Evolutionary conservation across 2,113 vertebrate species (phyloP), one percentile per base, ranked within the genome.

Genomic region (Entomyzon cyanotis): DNA sequence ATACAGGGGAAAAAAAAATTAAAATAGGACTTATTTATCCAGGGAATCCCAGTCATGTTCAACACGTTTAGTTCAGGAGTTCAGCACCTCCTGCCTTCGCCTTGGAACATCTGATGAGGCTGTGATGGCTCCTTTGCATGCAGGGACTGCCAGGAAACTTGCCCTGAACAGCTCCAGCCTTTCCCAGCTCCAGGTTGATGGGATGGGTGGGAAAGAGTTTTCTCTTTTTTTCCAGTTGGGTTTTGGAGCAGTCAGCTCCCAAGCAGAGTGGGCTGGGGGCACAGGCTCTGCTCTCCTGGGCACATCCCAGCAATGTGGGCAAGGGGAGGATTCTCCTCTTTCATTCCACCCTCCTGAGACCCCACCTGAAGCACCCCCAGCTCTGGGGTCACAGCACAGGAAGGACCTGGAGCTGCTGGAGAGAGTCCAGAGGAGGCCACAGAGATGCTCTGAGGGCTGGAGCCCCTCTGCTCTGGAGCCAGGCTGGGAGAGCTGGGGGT

Each of bases 401-500:
- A 9, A 27, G 4, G 9, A 11, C 28, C 11, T 30, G 60, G 14
- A 58, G 3, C 67, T 64, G 33, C 22, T 44, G 73, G 7, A 62
- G 1, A 0, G 0, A n/a, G 11, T 4, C 68, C 86, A 28, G 59
- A 49, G 59, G 76, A 52, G 21, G 6, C 12, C 67, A 19, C 0
- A 1, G 67, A 50, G 59, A 2, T 65, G 50, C 42, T 50, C 17
- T 35, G 0, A 12, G 59, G 42, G 35, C 35, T 49, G 53, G 21
- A 74, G 22, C 28, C 53, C 39, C 69, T 69, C 55, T 49, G 37
- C 69, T 69, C 55, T 49, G 37, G 71, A 15, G 58, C 58, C 85
- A 56, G 58, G 17, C 85, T 71, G 75, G 85, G 30, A 71, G 21
- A 88, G 50, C 42, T 42, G 65, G 39, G 37, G 39, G 39, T 39